Conservation (phyloP, 2,888 invertebrate species). For the Cheiracanthium punctorium region DNA sequence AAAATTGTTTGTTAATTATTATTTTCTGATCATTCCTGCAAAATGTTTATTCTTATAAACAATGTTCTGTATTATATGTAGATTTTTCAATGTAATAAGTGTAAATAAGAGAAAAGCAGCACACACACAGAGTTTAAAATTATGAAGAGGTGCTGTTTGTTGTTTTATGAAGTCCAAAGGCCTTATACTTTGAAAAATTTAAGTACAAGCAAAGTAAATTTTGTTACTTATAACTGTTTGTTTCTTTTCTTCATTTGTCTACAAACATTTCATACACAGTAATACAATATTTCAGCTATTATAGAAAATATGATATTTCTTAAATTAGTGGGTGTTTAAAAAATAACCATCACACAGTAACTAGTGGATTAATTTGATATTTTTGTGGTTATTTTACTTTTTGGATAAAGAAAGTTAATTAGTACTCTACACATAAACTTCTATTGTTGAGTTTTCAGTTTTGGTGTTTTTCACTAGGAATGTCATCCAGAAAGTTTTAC, state of each 20-base stretch:
- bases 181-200: constrained; percentile 52
- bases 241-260: neutral
- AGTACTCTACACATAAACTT: too few relatives aligned
- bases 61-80: constrained; percentile 53
- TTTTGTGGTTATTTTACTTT: too few relatives aligned
- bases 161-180: constrained; percentile 53
- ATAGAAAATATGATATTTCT: too few relatives aligned
- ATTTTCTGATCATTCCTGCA: constrained; percentile 37
- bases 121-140: constrained; percentile 28
- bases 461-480: too few relatives aligned
- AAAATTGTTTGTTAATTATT: neutral
- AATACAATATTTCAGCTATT: too few relatives aligned
- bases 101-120: constrained; percentile 49
- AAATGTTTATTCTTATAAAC: constrained; percentile 31
- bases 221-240: constrained; percentile 47
- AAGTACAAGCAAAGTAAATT: constrained; percentile 67
- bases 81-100: constrained; percentile 38
- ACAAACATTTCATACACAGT: neutral
- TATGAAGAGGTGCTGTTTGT: constrained; percentile 60
- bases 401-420: too few relatives aligned
- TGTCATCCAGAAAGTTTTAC: too few relatives aligned
- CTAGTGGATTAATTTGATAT: too few relatives aligned
- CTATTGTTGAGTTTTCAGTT: too few relatives aligned
- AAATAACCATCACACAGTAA: too few relatives aligned
- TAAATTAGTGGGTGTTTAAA: too few relatives aligned